A percentile compares a stretch with the other conserved stretches of the same genome.
Conservation (phyloP, 2,113 vertebrate species). For the Rhineura floridana region DNA sequence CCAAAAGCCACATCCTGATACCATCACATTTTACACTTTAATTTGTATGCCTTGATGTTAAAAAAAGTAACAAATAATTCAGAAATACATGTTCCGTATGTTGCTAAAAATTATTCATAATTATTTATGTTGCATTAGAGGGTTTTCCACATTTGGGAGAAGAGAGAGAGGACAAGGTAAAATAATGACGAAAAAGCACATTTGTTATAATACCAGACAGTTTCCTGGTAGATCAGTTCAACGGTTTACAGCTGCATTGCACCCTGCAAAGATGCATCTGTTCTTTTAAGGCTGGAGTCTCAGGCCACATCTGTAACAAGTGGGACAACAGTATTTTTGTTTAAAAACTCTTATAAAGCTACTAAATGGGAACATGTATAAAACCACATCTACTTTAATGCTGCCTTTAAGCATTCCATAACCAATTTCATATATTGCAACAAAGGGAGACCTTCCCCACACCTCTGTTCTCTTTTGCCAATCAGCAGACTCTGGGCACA, state of each 20-base stretch:
- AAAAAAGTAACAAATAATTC: conserved; percentile 71
- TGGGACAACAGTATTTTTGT: background rate
- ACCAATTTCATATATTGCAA: conserved; percentile 39
- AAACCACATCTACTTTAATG: conserved; percentile 29
- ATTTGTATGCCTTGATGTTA: conserved; percentile 78
- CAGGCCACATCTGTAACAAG: background rate
- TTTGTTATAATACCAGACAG: conserved; percentile 25
- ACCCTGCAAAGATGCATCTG: conserved; percentile 64
- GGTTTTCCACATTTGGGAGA: conserved; percentile 57
- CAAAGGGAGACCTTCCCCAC: conserved; percentile 33
- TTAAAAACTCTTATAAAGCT: background rate
- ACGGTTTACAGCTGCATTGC: conserved; percentile 38
- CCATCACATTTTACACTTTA: conserved; percentile 72
- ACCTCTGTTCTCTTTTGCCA: conserved; percentile 22
- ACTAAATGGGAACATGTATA: conserved; percentile 2
- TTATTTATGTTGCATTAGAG: conserved; percentile 70
- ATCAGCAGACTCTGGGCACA: conserved; percentile 43
- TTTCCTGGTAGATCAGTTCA: conserved; percentile 44
- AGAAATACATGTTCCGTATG: conserved; percentile 73
- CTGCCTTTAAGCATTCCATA: conserved; percentile 45
- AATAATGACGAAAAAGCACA: conserved; percentile 71
- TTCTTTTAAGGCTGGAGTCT: conserved; percentile 48
- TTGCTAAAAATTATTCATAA: conserved; percentile 64
- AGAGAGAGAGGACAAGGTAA: conserved; percentile 33
- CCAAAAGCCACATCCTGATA: conserved; percentile 67